Evolutionary conservation across 2,888 invertebrate species (phyloP).

Genomic region (Carterocephalus palaemon): DNA sequence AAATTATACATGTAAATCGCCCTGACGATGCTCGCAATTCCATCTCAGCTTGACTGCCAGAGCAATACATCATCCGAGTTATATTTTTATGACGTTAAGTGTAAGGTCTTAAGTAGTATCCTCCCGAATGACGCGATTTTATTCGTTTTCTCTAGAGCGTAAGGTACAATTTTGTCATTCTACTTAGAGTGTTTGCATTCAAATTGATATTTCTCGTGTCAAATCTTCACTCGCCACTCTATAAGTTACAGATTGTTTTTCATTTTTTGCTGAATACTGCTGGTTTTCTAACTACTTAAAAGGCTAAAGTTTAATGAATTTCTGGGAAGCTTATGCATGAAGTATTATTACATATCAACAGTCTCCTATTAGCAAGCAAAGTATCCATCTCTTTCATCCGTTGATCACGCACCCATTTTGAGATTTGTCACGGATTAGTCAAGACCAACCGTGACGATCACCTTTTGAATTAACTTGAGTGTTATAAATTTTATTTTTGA

Average conservation of each 20-base stretch:
- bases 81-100: conserved; percentile 4
- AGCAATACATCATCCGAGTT: conserved; percentile 12
- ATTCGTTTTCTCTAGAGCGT: neutral
- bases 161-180: neutral
- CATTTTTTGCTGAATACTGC: conserved; percentile 11
- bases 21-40: conserved; percentile 12
- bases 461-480: too few relatives aligned
- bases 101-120: neutral
- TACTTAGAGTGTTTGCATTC: conserved; percentile 1
- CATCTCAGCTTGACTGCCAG: conserved; percentile 9
- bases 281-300: conserved; percentile 2
- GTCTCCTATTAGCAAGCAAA: too few relatives aligned
- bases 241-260: conserved; percentile 37
- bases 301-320: conserved; percentile 3
- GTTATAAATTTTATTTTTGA: too few relatives aligned
- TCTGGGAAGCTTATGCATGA: too few relatives aligned
- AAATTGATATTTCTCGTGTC: conserved; percentile 13
- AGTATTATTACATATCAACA: too few relatives aligned
- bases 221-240: conserved; percentile 10
- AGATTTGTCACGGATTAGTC: too few relatives aligned
- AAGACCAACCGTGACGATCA: too few relatives aligned
- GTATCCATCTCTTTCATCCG: too few relatives aligned
- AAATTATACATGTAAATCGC: conserved; percentile 8
- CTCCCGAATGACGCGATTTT: neutral
- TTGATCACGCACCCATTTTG: too few relatives aligned